Evolutionary conservation across 1,140 invertebrate genomes (phyloP), one percentile per base, ranked within the genome.

Genomic region (Goniozus legneri): DNA sequence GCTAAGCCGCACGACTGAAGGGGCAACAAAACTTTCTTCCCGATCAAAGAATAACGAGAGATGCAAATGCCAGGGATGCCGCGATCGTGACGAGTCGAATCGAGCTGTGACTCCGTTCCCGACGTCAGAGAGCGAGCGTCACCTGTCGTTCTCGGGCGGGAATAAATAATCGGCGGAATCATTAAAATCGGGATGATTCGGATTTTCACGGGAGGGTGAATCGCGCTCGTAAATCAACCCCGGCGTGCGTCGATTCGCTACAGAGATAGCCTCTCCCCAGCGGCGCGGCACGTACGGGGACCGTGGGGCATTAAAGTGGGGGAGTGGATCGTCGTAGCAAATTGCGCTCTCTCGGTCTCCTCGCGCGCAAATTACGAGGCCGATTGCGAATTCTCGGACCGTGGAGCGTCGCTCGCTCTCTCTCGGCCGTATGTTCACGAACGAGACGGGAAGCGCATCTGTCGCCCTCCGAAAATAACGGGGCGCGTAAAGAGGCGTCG

Each of bases 381-480:
- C n/a, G n/a, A n/a, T n/a, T n/a, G n/a, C n/a, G n/a, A n/a, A n/a
- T n/a, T n/a, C n/a, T n/a, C n/a, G n/a, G n/a, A n/a, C n/a, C n/a
- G n/a, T n/a, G n/a, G n/a, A n/a, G n/a, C n/a, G n/a, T n/a, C n/a
- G n/a, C n/a, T n/a, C n/a, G n/a, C n/a, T n/a, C n/a, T n/a, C n/a
- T n/a, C n/a, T n/a, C n/a, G n/a, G n/a, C n/a, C n/a, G n/a, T n/a
- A n/a, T n/a, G n/a, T n/a, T n/a, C n/a, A n/a, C n/a, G n/a, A n/a
- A 33, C 4, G 18, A 2, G 27, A 15, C n/a, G 19, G 44, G 10
- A 47, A 52, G 43, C 36, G 43, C 56, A 58, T 58, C 55, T 58
- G 56, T 54, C 50, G 38, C 35, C 43, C 41, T 12, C 36, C 20
- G 15, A 36, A 36, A 12, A 40, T 50, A 57, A 24, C 41, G 43